Base-by-base conservation (phyloP, 1,140 invertebrate species). In the Atta colombica region DNA sequence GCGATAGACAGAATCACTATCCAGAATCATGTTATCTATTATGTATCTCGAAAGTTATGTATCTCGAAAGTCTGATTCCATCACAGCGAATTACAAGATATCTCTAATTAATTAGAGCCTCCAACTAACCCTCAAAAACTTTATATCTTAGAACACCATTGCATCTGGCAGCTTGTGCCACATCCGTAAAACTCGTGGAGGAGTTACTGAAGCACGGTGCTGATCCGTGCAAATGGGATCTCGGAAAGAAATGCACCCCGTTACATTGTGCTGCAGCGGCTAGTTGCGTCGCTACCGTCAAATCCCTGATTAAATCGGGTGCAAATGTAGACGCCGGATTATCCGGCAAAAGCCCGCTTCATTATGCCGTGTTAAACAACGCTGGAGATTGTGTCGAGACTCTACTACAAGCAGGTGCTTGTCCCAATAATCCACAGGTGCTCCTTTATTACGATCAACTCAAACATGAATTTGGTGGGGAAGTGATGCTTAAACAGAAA, bases 381-480 rank as follows among this genome's bases (percentile, higher is more conserved):
- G 96, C 96, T 5, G 94, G 95, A 21, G 96, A 97, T 78, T 98
- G 97, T 88, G 97, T 97, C 0, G 96, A 96, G 88, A 95, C 95
- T 75, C 94, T 98, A 63, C 92, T 98, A 39, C 96, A 97, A 89
- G 96, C 96, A 63, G 97, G 97, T 39, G 97, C 97, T 5, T 96
- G 96, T 90, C 97, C 97, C 61, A 97, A 98, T 89, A 98, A 97
- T 78, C 96, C 97, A n/a, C 97, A 98, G 96, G 97, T 97, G 93
- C 75, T 14, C 49, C 49, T 49, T 66, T 51, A 63, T 8, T 21
- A 82, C n/a, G 14, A 55, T 7, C 18, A 74, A 74, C 5, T 84
- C 8, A 51, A 35, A 25, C 16, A 45, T 14, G 4, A 60, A 49
- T n/a, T 61, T 74, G 28, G 12, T 63, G 69, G 28, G 8, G n/a